Percentiles rank a stretch among this genome's conserved stretches.
Conservation (phyloP, 2,888 invertebrate genomes). For the Nebria salina region DNA sequence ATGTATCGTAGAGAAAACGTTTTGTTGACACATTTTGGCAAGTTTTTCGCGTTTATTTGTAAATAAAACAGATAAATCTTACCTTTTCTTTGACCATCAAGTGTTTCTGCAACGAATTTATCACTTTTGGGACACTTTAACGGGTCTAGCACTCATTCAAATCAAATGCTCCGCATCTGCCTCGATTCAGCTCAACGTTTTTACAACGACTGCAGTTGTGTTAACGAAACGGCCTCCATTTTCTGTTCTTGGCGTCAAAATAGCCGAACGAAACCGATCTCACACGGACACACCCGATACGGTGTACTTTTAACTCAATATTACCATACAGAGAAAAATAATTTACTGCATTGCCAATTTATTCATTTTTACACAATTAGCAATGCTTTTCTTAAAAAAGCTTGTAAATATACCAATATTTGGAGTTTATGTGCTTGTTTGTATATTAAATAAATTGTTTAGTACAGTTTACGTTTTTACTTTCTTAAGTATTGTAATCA, state of each 20-base stretch:
- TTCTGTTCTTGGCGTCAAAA: conserved; percentile 43
- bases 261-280: conserved; percentile 29
- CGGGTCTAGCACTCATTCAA: conserved; percentile 24
- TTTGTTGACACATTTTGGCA: conserved; percentile 40
- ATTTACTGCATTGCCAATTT: not conserved
- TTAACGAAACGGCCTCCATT: conserved; percentile 40
- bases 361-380: not conserved
- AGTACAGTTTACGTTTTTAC: not conserved
- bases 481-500: too few species aligned
- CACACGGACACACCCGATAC: conserved; percentile 21
- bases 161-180: conserved; percentile 22
- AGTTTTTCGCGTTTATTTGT: conserved; percentile 36
- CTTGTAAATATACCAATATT: not conserved
- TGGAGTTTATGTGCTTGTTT: not conserved
- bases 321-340: not conserved
- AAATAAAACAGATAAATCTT: conserved; percentile 25
- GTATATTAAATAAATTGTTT: not conserved
- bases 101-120: conserved; percentile 26
- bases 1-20: conserved; percentile 52
- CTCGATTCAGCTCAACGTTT: conserved; percentile 35
- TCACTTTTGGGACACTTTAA: conserved; percentile 24
- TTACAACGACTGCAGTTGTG: conserved; percentile 44
- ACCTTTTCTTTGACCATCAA: conserved; percentile 28
- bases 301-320: not conserved
- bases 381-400: not conserved